Evolutionary conservation across 2,797 vertebrate species (phyloP), one percentile per base, ranked within the genome.

Genomic region (Poecilia picta): DNA sequence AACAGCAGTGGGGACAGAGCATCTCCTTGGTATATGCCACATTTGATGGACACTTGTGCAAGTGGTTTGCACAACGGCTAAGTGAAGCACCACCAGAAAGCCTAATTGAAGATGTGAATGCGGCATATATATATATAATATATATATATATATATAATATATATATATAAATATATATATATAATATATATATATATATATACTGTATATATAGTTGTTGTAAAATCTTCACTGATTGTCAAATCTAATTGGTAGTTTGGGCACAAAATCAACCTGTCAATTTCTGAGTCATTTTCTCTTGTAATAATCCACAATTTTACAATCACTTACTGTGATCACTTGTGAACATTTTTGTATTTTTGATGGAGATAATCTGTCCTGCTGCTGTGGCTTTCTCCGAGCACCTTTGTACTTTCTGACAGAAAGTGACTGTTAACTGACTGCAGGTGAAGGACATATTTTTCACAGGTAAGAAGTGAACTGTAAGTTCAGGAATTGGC

Each of bases 391-490:
- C 31, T 25, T 15, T 43, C 41, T 43, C 66, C 3, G 2, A n/a
- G 23, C 41, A 70, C 2, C 5, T 11, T 43, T 41, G 41, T 66
- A n/a, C 64, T 53, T 51, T 70, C 10, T 51, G 64, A 28, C 5
- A n/a, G 51, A 36, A 28, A 28, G 33, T 13, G 47, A 39, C 16
- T 77, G 31, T 47, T 47, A 23, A 45, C 62, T 46, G 74, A 31
- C 28, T 36, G 28, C 12, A 23, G 10, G 36, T 73, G 33, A 23
- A 47, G 33, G 36, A 43, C 13, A 81, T 72, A 47, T 46, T 20
- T 78, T 59, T 81, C 74, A 28, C 75, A 25, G n/a, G 59, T 72
- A 73, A 81, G 46, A 45, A 76, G 55, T 43, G 41, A 47, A 45
- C 41, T 28, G n/a, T 15, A 46, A 46, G 41, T n/a, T 71, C 41